Percentiles rank a stretch among this genome's conserved stretches.
These are phyloP conservation scores for Mesorhabditis spiculigera DNA, from an alignment of 2,888 invertebrate genomes.

Conservation along the genomic window DNA sequence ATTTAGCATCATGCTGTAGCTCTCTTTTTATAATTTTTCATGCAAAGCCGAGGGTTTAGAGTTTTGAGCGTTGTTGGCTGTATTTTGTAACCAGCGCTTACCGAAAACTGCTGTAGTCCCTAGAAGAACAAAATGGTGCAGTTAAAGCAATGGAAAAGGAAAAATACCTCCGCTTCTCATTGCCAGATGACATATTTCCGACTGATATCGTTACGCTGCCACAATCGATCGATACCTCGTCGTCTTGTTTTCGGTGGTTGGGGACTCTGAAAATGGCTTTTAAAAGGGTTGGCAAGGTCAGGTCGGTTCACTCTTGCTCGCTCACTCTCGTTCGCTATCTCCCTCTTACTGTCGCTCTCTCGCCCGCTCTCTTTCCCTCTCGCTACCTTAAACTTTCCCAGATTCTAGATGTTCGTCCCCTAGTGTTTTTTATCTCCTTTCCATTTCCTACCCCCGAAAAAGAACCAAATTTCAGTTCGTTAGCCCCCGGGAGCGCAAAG, in stretches of 20 bases:
- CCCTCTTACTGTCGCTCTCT: too few relatives aligned
- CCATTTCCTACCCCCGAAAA: too few relatives aligned
- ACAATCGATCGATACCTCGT: neutral
- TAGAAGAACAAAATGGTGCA: neutral
- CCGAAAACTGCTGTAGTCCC: slow-evolving; percentile 2
- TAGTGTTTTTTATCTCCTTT: too few relatives aligned
- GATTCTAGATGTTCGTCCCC: too few relatives aligned
- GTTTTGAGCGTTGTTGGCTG: too few relatives aligned
- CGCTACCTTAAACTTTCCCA: too few relatives aligned
- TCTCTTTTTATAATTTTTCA: neutral
- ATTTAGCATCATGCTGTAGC: neutral
- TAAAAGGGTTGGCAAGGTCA: neutral
- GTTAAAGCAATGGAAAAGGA: neutral
- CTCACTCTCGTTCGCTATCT: too few relatives aligned
- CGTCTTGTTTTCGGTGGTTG: neutral
- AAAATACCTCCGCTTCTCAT: neutral
- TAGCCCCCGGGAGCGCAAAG: too few relatives aligned
- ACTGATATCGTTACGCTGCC: neutral
- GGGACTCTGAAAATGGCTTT: neutral
- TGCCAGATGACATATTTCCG: neutral
- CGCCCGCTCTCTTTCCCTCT: too few relatives aligned
- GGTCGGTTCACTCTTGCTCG: neutral
- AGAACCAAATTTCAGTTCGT: too few relatives aligned
- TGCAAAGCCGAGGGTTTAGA: too few relatives aligned
- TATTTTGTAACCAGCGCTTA: neutral